Percentiles rank a stretch among this genome's conserved stretches.
Evolutionary conservation across 2,797 vertebrate genomes (phyloP).

Genomic region (Artibeus lituratus): DNA sequence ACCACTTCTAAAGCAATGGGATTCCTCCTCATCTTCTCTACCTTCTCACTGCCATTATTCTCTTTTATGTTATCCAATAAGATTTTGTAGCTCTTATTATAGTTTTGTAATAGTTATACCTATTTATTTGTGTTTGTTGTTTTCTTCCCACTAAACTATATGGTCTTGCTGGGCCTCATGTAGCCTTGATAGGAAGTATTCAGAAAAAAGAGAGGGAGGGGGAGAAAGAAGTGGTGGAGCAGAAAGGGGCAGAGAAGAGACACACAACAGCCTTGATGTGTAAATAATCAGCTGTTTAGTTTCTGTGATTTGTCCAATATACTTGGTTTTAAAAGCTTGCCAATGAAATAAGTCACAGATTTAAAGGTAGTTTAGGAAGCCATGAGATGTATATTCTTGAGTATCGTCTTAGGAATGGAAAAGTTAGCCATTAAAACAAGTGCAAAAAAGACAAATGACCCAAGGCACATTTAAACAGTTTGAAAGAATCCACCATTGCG

Average conservation of each 20-base stretch:
- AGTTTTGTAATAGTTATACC: background rate
- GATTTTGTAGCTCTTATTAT: background rate
- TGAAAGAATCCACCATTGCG: background rate
- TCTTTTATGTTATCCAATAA: background rate
- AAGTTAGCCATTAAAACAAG: conserved; percentile 18
- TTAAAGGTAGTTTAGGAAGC: background rate
- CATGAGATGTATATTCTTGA: background rate
- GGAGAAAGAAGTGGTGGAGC: background rate
- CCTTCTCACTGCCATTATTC: background rate
- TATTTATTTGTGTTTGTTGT: background rate
- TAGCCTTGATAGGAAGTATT: background rate
- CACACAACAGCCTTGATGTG: background rate
- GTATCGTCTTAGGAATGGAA: conserved; percentile 1
- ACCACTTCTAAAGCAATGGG: background rate
- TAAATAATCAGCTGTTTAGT: background rate
- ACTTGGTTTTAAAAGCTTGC: background rate
- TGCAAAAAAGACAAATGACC: background rate
- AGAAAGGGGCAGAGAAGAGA: background rate
- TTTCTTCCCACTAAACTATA: background rate
- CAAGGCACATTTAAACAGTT: conserved; percentile 3
- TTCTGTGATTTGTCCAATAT: background rate
- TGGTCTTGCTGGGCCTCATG: background rate
- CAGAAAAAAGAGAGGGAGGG: background rate
- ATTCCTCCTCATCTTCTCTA: background rate
- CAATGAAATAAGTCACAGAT: background rate